Conservation (phyloP, 1,140 invertebrate species). For the Venustaconcha ellipsiformis region DNA sequence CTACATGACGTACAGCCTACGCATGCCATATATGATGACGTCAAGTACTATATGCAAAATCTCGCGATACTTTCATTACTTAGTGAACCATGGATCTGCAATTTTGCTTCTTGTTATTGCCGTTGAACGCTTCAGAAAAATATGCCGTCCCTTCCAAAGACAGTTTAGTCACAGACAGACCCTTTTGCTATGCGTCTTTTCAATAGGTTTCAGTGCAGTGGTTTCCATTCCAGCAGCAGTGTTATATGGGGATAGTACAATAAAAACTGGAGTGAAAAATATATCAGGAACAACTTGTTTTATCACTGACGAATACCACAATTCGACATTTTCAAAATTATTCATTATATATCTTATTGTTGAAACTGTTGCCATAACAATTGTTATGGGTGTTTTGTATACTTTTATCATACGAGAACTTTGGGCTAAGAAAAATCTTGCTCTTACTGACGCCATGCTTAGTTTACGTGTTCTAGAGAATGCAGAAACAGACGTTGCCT, state of each 20-base stretch:
- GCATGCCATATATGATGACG: conserved; percentile 26
- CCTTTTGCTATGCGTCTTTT: conserved; percentile 10
- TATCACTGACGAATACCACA: not conserved
- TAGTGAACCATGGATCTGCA: conserved; percentile 24
- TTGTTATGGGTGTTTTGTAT: conserved; percentile 9
- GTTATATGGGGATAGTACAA: conserved; percentile 6
- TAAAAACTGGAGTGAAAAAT: conserved; percentile 21
- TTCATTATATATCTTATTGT: conserved; percentile 5
- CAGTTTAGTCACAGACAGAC: conserved; percentile 17
- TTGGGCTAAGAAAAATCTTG: conserved; percentile 15
- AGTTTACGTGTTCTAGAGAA: conserved; percentile 6
- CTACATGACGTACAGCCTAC: conserved; percentile 14
- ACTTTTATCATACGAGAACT: conserved; percentile 17
- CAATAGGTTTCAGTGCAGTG: conserved; percentile 11
- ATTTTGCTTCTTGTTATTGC: conserved; percentile 22
- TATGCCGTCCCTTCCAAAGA: conserved; percentile 19
- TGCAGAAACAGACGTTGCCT: not conserved
- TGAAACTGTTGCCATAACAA: conserved; percentile 10
- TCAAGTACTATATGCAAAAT: conserved; percentile 21
- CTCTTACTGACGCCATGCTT: not conserved
- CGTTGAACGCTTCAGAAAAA: conserved; percentile 21
- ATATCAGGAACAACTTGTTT: conserved; percentile 20
- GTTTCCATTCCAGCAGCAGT: conserved; percentile 12
- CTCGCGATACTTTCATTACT: conserved; percentile 16
- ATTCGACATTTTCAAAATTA: conserved; percentile 6